phyloP scores from a whole-genome alignment of 2,797 vertebrate species.

The Sebastes trivittatus region DNA sequence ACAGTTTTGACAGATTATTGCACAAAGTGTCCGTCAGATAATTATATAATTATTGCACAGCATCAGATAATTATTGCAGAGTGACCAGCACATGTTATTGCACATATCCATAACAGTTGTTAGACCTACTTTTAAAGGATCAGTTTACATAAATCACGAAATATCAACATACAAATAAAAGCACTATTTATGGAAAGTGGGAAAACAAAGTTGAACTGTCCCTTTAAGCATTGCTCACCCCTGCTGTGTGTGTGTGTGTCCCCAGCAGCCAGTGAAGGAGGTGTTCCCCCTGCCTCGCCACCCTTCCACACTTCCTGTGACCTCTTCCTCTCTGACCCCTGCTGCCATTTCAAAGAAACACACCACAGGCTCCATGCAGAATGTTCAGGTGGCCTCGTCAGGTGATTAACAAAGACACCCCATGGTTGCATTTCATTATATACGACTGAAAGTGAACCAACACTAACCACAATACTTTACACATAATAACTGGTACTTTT shows the following conservation, averaged over 20 bases:
- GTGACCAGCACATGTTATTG: no score
- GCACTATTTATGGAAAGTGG: neutral
- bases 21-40: no score
- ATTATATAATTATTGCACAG: no score
- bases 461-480: neutral
- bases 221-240: constrained; percentile 37
- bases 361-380: constrained; percentile 69
- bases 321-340: constrained; percentile 42
- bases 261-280: constrained; percentile 83
- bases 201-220: neutral
- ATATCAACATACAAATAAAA: neutral
- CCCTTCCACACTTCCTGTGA: constrained; percentile 45
- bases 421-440: neutral
- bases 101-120: no score
- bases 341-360: constrained; percentile 39
- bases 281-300: constrained; percentile 76
- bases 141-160: neutral
- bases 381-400: constrained; percentile 80
- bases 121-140: neutral
- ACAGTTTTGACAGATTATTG: no score
- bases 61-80: no score
- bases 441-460: neutral
- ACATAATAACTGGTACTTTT: neutral
- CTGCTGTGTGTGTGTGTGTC: constrained; percentile 36
- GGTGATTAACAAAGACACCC: constrained; percentile 53